Base-by-base conservation (phyloP, 2,797 vertebrate species). In the Urophycis tenuis region DNA sequence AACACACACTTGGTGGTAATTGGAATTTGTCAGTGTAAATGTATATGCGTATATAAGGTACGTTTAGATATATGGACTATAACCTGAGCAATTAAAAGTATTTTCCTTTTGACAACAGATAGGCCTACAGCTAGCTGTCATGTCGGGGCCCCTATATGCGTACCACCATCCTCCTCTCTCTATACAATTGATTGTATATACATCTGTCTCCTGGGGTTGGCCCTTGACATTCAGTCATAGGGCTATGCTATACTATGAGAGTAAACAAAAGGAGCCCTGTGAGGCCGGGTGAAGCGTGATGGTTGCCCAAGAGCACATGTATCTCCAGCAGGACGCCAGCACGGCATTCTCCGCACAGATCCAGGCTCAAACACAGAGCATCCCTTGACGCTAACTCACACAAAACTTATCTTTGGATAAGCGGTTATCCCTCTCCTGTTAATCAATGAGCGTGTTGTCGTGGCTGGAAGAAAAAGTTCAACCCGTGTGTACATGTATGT, bases 161-260 rank as follows among this genome's bases (percentile, higher is more conserved):
- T 25, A 22, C 7, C n/a, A 11, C 3, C 29, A 10, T 25, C 29
- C 25, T 11, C 34, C 4, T 72, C n/a, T 36, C 35, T 14, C 71
- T 25, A 11, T n/a, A 22, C n/a, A 2, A 34, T 35, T 35, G 70
- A 19, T 36, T 72, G 71, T 12, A 36, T 34, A 35, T 25, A 72
- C 71, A 72, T 72, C 7, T 35, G 71, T 35, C 71, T n/a, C 71
- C 33, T 72, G 33, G n/a, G 71, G 75, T 30, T 77, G 75, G 39
- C 32, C 78, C 36, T 25, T 72, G 35, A 39, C 80, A 76, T 80
- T 72, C 73, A 64, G 70, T 84, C 78, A 83, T 73, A 76, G 64
- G 49, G 72, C 35, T 72, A 29, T 32, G 60, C 60, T 79, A 17
- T 82, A 73, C 25, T 72, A 71, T 71, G 70, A 71, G 79, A 70